phyloP scores from a whole-genome alignment of 2,797 vertebrate genomes.

The Muscicapa comitata region DNA sequence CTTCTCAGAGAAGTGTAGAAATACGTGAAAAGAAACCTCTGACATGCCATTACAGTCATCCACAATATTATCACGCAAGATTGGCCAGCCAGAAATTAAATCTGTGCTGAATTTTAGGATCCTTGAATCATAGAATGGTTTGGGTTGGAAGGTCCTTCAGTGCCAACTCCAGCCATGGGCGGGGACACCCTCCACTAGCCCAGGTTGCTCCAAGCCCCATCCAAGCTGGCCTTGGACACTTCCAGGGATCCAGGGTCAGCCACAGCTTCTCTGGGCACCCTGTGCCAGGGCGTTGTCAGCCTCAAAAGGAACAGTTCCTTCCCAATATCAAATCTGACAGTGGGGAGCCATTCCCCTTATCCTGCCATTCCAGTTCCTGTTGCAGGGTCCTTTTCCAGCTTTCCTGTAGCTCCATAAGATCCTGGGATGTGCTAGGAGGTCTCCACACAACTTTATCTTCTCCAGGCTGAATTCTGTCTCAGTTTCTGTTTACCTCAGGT shows the following conservation, averaged over 20 bases:
- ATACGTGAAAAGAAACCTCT: not conserved
- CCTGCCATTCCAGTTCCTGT: not conserved
- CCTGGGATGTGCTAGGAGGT: not conserved
- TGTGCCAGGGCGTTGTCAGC: not conserved
- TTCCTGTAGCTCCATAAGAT: not conserved
- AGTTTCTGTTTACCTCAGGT: not conserved
- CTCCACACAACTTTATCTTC: not conserved
- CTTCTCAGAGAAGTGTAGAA: not conserved
- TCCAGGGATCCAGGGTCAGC: not conserved
- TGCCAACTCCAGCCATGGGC: not conserved
- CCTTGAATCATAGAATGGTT: not conserved
- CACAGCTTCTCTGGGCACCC: not conserved
- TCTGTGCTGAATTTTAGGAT: not conserved
- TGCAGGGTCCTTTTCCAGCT: not conserved
- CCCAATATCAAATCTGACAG: not conserved
- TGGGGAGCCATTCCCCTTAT: not conserved
- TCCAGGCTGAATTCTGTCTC: not conserved
- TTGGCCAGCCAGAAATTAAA: not conserved
- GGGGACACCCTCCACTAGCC: not conserved
- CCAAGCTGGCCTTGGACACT: not conserved
- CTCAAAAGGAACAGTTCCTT: accelerated
- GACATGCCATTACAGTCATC: not conserved
- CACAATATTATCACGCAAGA: not conserved
- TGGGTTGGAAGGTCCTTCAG: accelerated
- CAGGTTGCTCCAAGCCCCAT: not conserved